Percentiles rank a stretch among this genome's conserved stretches.
Conservation (phyloP, 2,113 vertebrate species). For the Hydropotes inermis region DNA sequence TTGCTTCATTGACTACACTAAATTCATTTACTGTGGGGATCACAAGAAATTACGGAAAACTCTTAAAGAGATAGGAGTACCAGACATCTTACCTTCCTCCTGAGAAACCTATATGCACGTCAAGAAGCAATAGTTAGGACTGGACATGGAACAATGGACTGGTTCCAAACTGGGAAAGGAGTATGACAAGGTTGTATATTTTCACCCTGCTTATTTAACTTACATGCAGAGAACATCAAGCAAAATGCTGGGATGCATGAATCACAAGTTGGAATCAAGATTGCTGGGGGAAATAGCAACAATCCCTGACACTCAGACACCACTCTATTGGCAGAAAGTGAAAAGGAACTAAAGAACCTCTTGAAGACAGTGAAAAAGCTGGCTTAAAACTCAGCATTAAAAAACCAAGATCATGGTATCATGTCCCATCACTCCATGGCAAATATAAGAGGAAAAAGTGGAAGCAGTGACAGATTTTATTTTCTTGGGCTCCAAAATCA, state of each 20-base stretch:
- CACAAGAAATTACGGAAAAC: background rate
- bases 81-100: background rate
- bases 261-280: background rate
- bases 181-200: background rate
- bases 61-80: background rate
- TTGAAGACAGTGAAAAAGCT: background rate
- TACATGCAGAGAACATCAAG: background rate
- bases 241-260: background rate
- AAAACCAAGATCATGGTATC: background rate
- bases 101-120: background rate
- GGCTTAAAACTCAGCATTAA: background rate
- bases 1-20: background rate
- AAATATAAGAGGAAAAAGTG: background rate
- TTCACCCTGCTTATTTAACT: background rate
- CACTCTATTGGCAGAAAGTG: background rate
- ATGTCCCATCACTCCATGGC: background rate
- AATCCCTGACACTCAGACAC: background rate
- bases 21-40: background rate
- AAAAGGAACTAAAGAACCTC: background rate
- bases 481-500: background rate
- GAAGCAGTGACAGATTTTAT: background rate
- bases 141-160: background rate
- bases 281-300: background rate
- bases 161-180: background rate
- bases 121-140: background rate